These are phyloP conservation scores for Pelecanoides urinatrix DNA, from an alignment of 2,113 vertebrate genomes.

Conservation along the genomic window DNA sequence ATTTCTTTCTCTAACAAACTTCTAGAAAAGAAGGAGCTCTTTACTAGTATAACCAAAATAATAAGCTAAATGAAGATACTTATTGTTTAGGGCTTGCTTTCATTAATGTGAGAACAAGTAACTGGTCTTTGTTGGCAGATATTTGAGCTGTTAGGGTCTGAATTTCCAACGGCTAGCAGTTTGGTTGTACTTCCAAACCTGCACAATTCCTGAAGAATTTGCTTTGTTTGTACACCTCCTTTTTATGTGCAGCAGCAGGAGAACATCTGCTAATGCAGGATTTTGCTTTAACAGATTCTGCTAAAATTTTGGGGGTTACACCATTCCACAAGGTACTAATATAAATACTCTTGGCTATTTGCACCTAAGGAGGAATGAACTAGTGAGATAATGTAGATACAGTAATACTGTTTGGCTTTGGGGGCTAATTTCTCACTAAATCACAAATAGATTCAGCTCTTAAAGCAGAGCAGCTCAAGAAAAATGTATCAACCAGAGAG, in stretches of 20 bases:
- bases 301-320: not conserved
- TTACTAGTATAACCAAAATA: not conserved
- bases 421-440: not conserved
- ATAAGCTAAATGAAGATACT: not conserved
- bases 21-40: not conserved
- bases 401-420: not conserved
- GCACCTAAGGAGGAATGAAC: not conserved
- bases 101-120: not conserved
- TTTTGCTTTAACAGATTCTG: not conserved
- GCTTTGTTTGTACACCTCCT: not conserved
- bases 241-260: not conserved
- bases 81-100: not conserved
- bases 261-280: not conserved
- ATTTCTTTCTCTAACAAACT: not conserved
- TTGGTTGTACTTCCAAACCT: not conserved
- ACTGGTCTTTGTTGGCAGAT: not conserved
- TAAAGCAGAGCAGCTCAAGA: not conserved
- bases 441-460: not conserved
- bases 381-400: not conserved
- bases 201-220: not conserved
- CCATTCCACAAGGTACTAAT: not conserved
- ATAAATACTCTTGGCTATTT: not conserved
- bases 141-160: not conserved
- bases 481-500: not conserved
- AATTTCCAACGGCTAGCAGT: not conserved